A percentile compares a stretch with the other conserved stretches of the same genome.
Conservation (phyloP, 2,113 vertebrate genomes). For the Aphyosemion australe region DNA sequence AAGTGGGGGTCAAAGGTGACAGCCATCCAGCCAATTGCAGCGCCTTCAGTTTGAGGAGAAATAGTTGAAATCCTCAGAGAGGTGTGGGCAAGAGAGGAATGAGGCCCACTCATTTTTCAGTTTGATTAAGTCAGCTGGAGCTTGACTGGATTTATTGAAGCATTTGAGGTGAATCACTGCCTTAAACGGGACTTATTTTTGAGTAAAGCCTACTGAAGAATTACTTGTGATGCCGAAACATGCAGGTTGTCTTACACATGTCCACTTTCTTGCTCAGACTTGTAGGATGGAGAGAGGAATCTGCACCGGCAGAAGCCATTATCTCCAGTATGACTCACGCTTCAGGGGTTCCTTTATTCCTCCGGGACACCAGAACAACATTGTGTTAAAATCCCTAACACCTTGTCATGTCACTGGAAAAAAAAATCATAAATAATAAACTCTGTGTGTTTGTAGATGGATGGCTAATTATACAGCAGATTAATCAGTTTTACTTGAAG, state of each 20-base stretch:
- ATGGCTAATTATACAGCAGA: background rate
- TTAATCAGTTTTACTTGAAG: background rate
- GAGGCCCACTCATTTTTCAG: slow-evolving; percentile 46
- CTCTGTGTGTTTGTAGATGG: background rate
- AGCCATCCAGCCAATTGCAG: slow-evolving; percentile 25
- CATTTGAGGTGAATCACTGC: background rate
- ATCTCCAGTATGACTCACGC: slow-evolving; percentile 50
- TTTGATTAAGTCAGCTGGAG: slow-evolving; percentile 20
- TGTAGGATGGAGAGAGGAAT: slow-evolving; percentile 22
- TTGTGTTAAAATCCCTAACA: background rate
- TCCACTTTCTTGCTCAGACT: slow-evolving; percentile 40
- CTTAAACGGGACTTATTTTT: background rate
- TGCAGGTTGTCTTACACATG: slow-evolving; percentile 24
- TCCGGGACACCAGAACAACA: slow-evolving; percentile 2
- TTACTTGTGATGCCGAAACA: background rate
- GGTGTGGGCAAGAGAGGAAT: slow-evolving; percentile 43
- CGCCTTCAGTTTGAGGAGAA: slow-evolving; percentile 54
- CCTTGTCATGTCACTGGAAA: slow-evolving; percentile 1
- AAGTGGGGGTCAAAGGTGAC: slow-evolving; percentile 46
- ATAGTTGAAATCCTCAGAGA: slow-evolving; percentile 71
- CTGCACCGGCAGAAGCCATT: slow-evolving; percentile 18
- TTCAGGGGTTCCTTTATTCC: slow-evolving; percentile 23
- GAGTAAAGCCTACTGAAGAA: background rate
- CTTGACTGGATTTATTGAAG: background rate
- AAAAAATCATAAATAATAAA: background rate